phyloP scores from a whole-genome alignment of 2,113 vertebrate genomes.

The Phoenicopterus ruber region DNA sequence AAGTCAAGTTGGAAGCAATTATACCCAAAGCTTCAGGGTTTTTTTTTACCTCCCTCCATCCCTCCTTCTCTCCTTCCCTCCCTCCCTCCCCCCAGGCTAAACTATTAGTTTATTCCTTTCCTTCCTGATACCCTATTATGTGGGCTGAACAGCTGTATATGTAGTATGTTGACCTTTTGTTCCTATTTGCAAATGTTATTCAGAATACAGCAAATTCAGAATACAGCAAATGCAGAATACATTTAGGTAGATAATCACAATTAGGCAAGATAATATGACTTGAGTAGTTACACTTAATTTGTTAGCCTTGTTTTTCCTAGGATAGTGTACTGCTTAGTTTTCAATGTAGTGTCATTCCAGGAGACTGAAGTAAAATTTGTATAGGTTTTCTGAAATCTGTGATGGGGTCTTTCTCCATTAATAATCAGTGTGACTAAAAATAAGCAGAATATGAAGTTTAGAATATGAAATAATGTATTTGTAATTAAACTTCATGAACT shows the following conservation, averaged over 20 bases:
- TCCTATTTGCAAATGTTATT: neutral
- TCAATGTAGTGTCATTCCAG: neutral
- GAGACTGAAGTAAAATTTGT: neutral
- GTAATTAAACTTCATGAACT: neutral
- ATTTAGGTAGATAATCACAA: neutral
- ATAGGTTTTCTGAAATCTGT: neutral
- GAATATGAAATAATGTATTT: neutral
- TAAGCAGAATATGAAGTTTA: neutral
- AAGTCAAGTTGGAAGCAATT: neutral
- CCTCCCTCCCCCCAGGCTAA: rapidly evolving
- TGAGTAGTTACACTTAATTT: neutral
- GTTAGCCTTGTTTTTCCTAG: neutral
- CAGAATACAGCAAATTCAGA: neutral
- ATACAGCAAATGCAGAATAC: neutral
- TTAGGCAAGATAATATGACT: neutral
- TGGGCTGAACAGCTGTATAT: neutral
- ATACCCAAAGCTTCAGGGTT: neutral
- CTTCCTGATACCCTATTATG: neutral
- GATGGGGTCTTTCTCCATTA: neutral
- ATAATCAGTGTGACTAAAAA: neutral
- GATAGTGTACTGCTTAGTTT: neutral
- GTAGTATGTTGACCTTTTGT: neutral
- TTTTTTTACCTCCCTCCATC: too few species aligned
- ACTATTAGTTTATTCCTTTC: neutral
- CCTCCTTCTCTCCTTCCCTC: too few species aligned